Evolutionary conservation across 2,797 vertebrate species (phyloP).

Genomic region (Capromys pilorides): DNA sequence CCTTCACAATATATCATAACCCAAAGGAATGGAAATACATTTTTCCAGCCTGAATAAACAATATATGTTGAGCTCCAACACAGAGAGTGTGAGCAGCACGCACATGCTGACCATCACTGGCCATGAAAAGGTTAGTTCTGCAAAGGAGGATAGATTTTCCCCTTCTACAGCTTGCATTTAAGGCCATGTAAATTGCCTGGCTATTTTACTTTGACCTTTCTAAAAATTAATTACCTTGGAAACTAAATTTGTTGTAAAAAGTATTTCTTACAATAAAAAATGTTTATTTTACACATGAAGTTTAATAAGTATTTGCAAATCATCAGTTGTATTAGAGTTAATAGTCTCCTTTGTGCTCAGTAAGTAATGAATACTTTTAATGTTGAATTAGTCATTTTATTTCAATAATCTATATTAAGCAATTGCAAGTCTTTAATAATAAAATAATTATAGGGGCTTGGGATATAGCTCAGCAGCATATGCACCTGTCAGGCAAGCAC

Average conservation of each 20-base stretch:
- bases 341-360: neutral
- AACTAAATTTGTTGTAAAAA: neutral
- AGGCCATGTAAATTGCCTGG: neutral
- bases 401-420: constrained; percentile 35
- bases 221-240: neutral
- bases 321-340: neutral
- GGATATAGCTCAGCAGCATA: too few species aligned
- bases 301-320: neutral
- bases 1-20: neutral
- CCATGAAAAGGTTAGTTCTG: neutral
- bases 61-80: neutral
- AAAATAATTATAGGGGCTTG: neutral
- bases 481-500: too few species aligned
- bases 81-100: neutral
- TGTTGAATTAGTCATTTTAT: neutral
- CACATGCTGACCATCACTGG: neutral
- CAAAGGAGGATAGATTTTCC: neutral
- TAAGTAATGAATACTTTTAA: constrained; percentile 4
- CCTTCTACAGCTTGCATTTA: neutral
- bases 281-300: neutral
- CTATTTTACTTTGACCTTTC: neutral
- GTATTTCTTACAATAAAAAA: neutral
- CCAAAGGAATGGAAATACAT: neutral
- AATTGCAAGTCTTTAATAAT: neutral
- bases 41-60: neutral